Conservation (phyloP, 2,113 vertebrate species). For the Ctenodactylus gundi region DNA sequence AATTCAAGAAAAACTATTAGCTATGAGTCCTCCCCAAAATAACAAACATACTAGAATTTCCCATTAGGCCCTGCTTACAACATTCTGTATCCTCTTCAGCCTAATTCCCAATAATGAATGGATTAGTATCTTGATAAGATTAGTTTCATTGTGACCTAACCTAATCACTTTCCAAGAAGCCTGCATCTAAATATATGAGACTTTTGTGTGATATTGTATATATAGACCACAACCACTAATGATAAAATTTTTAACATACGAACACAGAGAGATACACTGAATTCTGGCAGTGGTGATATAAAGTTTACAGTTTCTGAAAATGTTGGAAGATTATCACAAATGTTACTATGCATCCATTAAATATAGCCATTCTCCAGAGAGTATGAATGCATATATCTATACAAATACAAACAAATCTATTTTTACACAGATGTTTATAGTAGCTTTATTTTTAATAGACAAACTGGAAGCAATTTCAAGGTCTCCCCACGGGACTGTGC, state of each 20-base stretch:
- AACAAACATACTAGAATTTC: neutral
- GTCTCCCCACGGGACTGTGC: neutral
- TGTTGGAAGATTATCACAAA: neutral
- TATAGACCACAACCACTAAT: neutral
- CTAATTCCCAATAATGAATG: neutral
- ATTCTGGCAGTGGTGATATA: neutral
- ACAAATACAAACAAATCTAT: too few species aligned
- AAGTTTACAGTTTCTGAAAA: neutral
- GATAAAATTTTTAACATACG: neutral
- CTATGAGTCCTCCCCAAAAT: neutral
- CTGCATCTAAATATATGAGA: neutral
- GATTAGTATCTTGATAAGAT: neutral
- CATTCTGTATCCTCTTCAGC: neutral
- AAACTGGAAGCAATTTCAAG: neutral
- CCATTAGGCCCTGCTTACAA: neutral
- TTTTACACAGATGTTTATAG: neutral
- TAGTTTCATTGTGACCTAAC: neutral
- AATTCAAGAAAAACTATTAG: neutral
- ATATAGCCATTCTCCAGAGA: neutral
- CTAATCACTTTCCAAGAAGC: neutral
- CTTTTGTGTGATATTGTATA: neutral
- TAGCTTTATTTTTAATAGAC: neutral
- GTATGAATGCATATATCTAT: neutral
- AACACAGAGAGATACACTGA: neutral
- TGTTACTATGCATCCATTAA: neutral